Evolutionary conservation across 2,888 invertebrate genomes (phyloP), one percentile per base, ranked within the genome.

Genomic region (Hipparchia semele): DNA sequence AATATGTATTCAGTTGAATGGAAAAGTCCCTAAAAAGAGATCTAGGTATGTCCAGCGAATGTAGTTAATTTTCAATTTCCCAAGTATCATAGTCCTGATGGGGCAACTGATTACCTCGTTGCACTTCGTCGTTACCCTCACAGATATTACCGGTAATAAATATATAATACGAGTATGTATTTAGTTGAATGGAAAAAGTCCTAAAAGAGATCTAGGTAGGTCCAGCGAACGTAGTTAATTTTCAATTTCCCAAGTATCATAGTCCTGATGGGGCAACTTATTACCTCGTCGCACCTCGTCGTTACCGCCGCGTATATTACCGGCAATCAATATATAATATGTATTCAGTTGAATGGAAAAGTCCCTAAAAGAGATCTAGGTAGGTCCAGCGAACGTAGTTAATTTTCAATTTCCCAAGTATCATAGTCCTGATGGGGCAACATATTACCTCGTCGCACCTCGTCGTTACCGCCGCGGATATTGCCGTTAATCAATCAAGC

Each of bases 401-500:
- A 49, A 49, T 49, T 54, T 12, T 2, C 12, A 54, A 54, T 10
- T 54, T n/a, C 53, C 12, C 12, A 54, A 54, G 53, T 49, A 49
- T 49, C 49, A 6, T 49, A 49, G 7, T 6, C 0, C 7, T 49
- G 49, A 8, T 49, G 49, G 49, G 8, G 23, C 13, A 58, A 58
- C 58, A 0, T n/a, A 56, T 58, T 23, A 9, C 8, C 23, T 59
- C 4, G 8, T 0, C 0, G 2, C 2, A 10, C 6, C 4, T 46
- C 9, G 53, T 61, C 12, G 61, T 45, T n/a, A 61, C 3, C 59
- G 33, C 9, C 13, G 9, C 4, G 45, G 46, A n/a, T 13, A 67
- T 46, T 45, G 58, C 13, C 54, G 61, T 60, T 66, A 59, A 73
- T 73, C 73, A 73, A 73, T 73, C 71, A 73, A 39, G 64, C 13